Evolutionary conservation across 1,140 invertebrate genomes (phyloP).

Genomic region (Drosophila truncata): DNA sequence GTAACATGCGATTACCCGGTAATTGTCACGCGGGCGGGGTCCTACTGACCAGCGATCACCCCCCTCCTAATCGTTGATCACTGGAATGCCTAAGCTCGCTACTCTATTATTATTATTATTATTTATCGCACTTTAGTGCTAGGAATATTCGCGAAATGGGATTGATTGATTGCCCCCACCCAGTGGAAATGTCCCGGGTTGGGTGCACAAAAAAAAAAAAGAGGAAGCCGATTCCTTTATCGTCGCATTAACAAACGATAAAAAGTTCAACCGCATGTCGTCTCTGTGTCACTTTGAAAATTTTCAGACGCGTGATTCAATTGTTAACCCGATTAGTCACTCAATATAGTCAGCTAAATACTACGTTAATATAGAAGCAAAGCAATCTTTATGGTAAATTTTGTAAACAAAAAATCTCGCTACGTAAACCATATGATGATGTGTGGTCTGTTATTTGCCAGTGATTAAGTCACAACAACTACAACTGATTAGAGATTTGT

Average conservation of each 20-base stretch:
- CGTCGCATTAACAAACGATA: constrained; percentile 2
- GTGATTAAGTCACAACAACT: constrained; percentile 5
- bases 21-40: constrained; percentile 38
- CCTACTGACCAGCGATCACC: constrained; percentile 19
- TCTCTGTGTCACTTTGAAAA: constrained; percentile 3
- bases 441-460: not conserved
- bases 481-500: constrained; percentile 10
- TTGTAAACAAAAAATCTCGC: constrained; percentile 23
- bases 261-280: constrained; percentile 6
- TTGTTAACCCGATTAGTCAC: constrained; percentile 39
- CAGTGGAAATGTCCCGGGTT: constrained; percentile 29
- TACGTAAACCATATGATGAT: constrained; percentile 3
- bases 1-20: constrained; percentile 26
- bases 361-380: constrained; percentile 9
- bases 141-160: constrained; percentile 26
- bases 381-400: constrained; percentile 20
- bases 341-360: constrained; percentile 1
- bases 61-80: not conserved
- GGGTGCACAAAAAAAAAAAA: constrained; percentile 22
- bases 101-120: constrained; percentile 1
- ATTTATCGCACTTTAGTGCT: constrained; percentile 31
- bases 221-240: constrained; percentile 8
- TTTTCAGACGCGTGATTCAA: constrained; percentile 46
- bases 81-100: no score
- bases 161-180: constrained; percentile 34